Base-by-base conservation (phyloP, 2,888 invertebrate species). In the Trichopria drosophilae region DNA sequence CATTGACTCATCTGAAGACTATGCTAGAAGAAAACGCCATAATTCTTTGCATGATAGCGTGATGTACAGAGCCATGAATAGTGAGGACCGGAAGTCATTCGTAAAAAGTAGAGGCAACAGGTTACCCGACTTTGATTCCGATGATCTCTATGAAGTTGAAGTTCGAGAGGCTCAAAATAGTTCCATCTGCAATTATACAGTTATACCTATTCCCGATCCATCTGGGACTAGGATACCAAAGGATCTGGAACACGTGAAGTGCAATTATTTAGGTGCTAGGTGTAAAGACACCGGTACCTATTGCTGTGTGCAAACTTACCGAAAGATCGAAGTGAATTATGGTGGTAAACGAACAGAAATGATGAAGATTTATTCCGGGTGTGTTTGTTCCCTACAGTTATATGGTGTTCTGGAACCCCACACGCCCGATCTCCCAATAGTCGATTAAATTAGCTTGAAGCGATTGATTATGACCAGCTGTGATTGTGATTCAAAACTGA, bases 271-370 rank as follows among this genome's bases (percentile, higher is more conserved):
- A n/a, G 62, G 65, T 5, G 54, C 57, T 6, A 42, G 31, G 1
- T 68, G 68, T 16, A 58, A 58, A 6, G 52, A 53, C 1, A 39
- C 13, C 22, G 54, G 50, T 2, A 35, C 51, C 18, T 60, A 62
- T 32, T 63, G 62, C 48, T 69, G 69, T 46, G 51, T 64, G 6
- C 69, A 69, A 34, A 65, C 64, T 0, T 68, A 62, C 37, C 52
- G 51, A 6, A 32, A 54, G 4, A 47, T 69, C 39, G 52, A 61
- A 9, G 56, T 65, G 1, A 36, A 22, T 4, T 53, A 55, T 18
- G 41, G 23, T 5, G 13, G 44, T 12, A 43, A 31, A 2, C 3
- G 9, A 2, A 36, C 6, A 0, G 46, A 55, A n/a, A 42, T 3
- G 0, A 24, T 63, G 19, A 64, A 57, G 19, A 53, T 68, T 15